phyloP scores from a whole-genome alignment of 2,797 vertebrate species.

The Hapalemur alaotrensis region DNA sequence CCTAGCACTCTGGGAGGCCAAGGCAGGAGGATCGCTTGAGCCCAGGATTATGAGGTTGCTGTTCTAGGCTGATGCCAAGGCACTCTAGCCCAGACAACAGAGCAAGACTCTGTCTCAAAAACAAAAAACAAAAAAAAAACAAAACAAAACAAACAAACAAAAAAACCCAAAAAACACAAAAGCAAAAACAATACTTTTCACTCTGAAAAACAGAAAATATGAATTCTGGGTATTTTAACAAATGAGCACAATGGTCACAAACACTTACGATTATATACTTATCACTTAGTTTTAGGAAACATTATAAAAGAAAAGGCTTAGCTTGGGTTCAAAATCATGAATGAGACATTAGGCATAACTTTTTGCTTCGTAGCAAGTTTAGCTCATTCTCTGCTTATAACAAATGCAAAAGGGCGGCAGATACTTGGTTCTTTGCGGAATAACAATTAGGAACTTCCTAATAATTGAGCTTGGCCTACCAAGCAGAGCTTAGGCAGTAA shows the following conservation, averaged over 20 bases:
- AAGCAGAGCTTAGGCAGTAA: neutral
- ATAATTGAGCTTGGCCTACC: neutral
- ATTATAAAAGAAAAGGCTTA: neutral
- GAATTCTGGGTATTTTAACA: neutral
- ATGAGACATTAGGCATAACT: neutral
- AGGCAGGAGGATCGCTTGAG: no score
- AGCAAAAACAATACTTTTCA: neutral
- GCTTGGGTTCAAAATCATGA: neutral
- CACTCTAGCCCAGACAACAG: no score
- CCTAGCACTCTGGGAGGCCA: no score
- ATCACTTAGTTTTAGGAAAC: neutral
- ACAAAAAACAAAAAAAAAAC: no score
- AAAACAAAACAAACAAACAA: neutral
- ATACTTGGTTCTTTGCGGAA: neutral
- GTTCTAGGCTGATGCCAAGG: no score
- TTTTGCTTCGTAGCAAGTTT: constrained; percentile 21
- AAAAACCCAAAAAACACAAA: no score
- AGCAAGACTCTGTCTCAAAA: no score
- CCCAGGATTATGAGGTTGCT: no score
- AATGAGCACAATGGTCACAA: neutral
- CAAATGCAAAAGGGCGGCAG: constrained; percentile 11
- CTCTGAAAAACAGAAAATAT: neutral
- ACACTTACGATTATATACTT: neutral
- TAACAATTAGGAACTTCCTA: neutral
- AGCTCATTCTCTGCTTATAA: constrained; percentile 43